Base-by-base conservation (phyloP, 2,888 invertebrate genomes). In the Eilema griseolum region DNA sequence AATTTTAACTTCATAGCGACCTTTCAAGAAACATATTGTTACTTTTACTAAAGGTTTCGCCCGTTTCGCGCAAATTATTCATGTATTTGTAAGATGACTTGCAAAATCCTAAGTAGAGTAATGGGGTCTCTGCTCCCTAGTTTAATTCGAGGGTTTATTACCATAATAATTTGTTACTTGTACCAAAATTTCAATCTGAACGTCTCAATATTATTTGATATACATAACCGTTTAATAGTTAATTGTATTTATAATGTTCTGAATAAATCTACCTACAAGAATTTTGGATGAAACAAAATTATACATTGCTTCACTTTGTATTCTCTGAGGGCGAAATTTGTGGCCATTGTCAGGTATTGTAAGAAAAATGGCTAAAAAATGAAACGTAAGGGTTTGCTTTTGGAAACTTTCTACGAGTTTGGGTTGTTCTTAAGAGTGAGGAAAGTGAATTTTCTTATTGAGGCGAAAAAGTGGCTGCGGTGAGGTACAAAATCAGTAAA, bases 301-400 rank as follows among this genome's bases (percentile, higher is more conserved):
- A 12, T 20, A 41, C 41, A 61, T 41, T 66, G 63, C 59, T 70
- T 74, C 69, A 37, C 14, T 62, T 31, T 28, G 16, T 61, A 72
- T 33, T 70, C 74, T 66, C 74, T 10, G 73, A 70, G 75, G 82
- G 75, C 66, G 63, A 77, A 88, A 89, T 89, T 90, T 88, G 85
- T 72, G 79, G 70, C 87, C 75, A 90, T 92, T 92, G 91, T 91
- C 79, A 84, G 79, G 74, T 84, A 80, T 83, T 73, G 52, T 76
- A 81, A 82, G 69, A 80, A 86, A 87, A 84, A 85, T 78, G 82
- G 78, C 76, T 77, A 80, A 83, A 85, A 56, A 85, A 78, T 82
- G 78, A 81, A 77, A 78, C 74, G 83, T 79, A 83, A 83, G 79
- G 83, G 84, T 84, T 83, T 77, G 77, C 79, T 83, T 75, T 82